These are phyloP conservation scores for Gnathonemus longibarbis DNA, from an alignment of 2,113 vertebrate species.

Conservation along the genomic window DNA sequence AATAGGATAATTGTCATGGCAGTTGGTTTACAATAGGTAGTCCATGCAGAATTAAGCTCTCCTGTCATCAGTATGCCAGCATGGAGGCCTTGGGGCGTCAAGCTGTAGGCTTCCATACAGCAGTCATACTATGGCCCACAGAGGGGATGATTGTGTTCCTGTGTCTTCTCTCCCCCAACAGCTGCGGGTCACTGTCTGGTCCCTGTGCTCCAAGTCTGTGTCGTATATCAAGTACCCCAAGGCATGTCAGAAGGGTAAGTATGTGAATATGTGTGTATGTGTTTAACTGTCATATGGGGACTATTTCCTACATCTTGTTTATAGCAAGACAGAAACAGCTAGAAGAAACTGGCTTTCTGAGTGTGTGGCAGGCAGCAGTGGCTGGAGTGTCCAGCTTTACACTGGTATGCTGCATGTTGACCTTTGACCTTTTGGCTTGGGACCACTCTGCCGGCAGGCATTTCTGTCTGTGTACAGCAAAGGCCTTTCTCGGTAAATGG, in stretches of 20 bases:
- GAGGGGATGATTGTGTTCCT: slow-evolving; percentile 17
- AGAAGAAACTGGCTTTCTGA: neutral
- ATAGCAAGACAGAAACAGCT: neutral
- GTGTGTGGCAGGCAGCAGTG: neutral
- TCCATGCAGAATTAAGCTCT: neutral
- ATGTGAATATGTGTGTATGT: slow-evolving; percentile 12
- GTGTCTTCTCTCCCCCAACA: slow-evolving; percentile 44
- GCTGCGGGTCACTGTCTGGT: slow-evolving; percentile 95
- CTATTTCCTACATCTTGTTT: neutral
- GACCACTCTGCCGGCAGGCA: slow-evolving; percentile 33
- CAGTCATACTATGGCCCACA: slow-evolving; percentile 23
- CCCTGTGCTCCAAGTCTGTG: slow-evolving; percentile 90
- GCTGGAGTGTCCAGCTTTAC: neutral
- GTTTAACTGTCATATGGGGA: neutral
- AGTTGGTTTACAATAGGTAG: neutral
- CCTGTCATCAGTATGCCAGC: slow-evolving; percentile 10
- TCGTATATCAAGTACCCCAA: slow-evolving; percentile 98
- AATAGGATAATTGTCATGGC: neutral
- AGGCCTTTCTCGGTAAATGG: slow-evolving; percentile 49
- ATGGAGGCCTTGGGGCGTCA: neutral
- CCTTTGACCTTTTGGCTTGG: slow-evolving; percentile 47
- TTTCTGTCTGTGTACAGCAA: slow-evolving; percentile 52
- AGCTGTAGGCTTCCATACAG: neutral
- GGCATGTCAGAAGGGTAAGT: slow-evolving; percentile 88
- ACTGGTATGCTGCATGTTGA: slow-evolving; percentile 22